These are phyloP conservation scores for Danio tinwini DNA, from an alignment of 2,797 vertebrate species.

Conservation along the genomic window DNA sequence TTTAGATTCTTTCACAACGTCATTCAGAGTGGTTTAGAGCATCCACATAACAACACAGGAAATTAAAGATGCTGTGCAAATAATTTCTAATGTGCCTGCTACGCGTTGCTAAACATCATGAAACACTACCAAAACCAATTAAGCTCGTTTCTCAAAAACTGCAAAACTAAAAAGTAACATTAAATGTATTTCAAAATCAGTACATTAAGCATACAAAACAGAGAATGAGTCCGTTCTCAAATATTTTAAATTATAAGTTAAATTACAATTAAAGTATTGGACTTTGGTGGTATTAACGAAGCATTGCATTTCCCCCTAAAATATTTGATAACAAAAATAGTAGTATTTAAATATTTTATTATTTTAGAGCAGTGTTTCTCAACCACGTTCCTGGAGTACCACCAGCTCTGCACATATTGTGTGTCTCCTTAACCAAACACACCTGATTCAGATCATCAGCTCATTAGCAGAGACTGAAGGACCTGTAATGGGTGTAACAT, in stretches of 20 bases:
- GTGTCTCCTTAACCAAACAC: too few relatives aligned
- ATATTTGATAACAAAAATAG: not conserved
- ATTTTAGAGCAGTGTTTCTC: too few relatives aligned
- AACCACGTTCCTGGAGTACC: too few relatives aligned
- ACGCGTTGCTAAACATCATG: not conserved
- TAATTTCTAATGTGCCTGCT: not conserved
- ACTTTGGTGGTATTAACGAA: not conserved
- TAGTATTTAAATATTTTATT: too few relatives aligned
- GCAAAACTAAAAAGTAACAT: not conserved
- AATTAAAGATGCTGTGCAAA: conserved; percentile 1
- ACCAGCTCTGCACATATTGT: too few relatives aligned
- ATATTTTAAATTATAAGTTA: not conserved
- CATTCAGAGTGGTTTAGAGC: not conserved
- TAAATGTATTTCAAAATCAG: not conserved
- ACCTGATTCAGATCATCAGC: too few relatives aligned
- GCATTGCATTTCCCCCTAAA: not conserved
- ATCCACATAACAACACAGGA: not conserved
- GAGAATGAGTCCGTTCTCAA: not conserved
- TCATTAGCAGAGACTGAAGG: too few relatives aligned
- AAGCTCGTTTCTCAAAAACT: not conserved
- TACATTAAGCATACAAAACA: not conserved
- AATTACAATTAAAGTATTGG: not conserved
- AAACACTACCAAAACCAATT: not conserved
- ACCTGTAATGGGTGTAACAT: too few relatives aligned
- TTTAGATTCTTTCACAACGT: not conserved